Base-by-base conservation (phyloP, 2,113 vertebrate species). In the Cacatua alba region DNA sequence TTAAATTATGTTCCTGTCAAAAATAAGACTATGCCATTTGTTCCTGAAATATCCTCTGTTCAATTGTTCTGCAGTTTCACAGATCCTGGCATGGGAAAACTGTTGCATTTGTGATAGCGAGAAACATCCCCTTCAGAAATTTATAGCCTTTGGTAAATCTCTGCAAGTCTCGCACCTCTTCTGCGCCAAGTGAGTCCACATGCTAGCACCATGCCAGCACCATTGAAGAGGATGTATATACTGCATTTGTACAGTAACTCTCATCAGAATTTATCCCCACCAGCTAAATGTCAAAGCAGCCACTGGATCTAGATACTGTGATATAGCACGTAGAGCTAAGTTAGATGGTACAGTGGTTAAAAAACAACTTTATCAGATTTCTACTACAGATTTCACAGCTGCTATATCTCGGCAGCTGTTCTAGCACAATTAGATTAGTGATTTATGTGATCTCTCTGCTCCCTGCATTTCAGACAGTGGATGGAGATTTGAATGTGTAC, bases 1-100 rank as follows among this genome's bases (percentile, higher is more conserved):
- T 93, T 92, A 88, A 94, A 88, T 95, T 68, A 82, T 33, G 28
- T 37, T 44, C 49, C 70, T 95, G 60, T 93, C 49, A 65, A 87
- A 91, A 82, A 77, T 46, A 78, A 83, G 62, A 39, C 67, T 60
- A 41, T 67, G 72, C 48, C 62, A 70, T 67, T 86, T 94, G 37
- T 86, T 96, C 51, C 81, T 72, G 26, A 82, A 95, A 81, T 67
- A 90, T 7, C 41, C 53, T 82, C 55, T 88, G 64, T 87, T 96
- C 83, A 55, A 35, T 76, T 65, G 35, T 62, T 71, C 46, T 59
- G 59, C 52, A 77, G 63, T 91, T 94, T 95, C 88, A 90, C 72
- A 84, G 48, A 87, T 82, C 33, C 39, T 93, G 90, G 84, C 70
- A 33, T 51, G 44, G 78, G 79, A 92, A 96, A 90, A 90, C 78